Evolutionary conservation across 64 coral and sea anemone genomes (phyloP).

Genomic region (Platygyra sinensis): DNA sequence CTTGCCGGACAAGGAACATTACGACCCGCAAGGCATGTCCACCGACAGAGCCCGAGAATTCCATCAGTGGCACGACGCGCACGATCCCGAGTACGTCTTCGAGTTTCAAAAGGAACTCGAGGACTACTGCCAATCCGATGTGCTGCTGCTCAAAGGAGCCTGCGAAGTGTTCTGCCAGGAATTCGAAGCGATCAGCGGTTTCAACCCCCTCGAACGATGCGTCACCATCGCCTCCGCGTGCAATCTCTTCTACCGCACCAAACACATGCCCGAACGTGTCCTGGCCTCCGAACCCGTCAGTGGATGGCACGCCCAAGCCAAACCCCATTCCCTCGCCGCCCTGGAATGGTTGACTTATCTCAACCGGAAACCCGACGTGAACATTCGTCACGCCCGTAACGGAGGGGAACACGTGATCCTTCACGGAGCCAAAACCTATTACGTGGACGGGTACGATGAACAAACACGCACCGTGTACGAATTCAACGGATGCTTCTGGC

Average conservation of each 20-base stretch:
- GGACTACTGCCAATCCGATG: too few relatives aligned
- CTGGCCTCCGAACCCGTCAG: conserved; percentile 27
- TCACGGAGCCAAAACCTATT: background rate
- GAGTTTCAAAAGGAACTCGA: conserved; percentile 25
- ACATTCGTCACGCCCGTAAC: too few relatives aligned
- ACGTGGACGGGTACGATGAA: background rate
- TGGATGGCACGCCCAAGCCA: background rate
- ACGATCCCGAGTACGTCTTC: background rate
- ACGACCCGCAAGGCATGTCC: background rate
- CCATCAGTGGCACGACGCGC: background rate
- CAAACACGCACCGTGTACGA: background rate
- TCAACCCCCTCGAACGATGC: background rate
- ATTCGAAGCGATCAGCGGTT: background rate
- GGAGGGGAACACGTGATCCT: background rate
- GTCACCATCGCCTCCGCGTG: conserved; percentile 44
- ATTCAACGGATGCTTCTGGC: conserved; percentile 32
- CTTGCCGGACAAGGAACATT: background rate
- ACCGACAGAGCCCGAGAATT: background rate
- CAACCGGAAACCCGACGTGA: too few relatives aligned
- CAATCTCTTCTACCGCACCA: background rate
- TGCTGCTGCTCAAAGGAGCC: too few relatives aligned
- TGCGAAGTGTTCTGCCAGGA: too few relatives aligned
- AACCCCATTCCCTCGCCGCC: conserved; percentile 23
- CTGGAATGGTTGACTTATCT: background rate
- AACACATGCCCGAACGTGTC: background rate